Evolutionary conservation across 2,888 invertebrate species (phyloP).

Genomic region (Rhorus exstirpatorius): DNA sequence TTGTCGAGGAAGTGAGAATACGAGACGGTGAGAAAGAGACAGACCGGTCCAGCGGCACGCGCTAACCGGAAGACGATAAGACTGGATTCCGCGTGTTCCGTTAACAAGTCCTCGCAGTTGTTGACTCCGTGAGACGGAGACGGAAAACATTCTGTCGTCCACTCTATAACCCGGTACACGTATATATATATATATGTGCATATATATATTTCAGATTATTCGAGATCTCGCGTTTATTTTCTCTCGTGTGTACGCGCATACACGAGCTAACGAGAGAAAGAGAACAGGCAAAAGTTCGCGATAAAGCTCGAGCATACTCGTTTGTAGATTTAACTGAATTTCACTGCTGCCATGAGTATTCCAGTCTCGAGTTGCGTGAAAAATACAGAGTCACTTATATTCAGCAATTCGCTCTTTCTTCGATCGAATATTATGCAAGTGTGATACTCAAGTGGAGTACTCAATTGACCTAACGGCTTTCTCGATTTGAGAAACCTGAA

Average conservation of each 20-base stretch:
- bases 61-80: slow-evolving; percentile 70
- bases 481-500: neutral
- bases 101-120: slow-evolving; percentile 63
- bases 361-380: slow-evolving; percentile 1
- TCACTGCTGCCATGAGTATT: slow-evolving; percentile 25
- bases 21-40: slow-evolving; percentile 51
- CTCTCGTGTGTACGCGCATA: neutral
- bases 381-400: too few species aligned
- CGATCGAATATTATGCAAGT: too few species aligned
- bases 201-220: slow-evolving; percentile 59
- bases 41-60: slow-evolving; percentile 65
- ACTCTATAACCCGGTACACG: slow-evolving; percentile 7
- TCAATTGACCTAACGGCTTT: too few species aligned
- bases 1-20: slow-evolving; percentile 22
- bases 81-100: slow-evolving; percentile 67
- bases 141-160: neutral
- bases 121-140: slow-evolving; percentile 14
- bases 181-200: slow-evolving; percentile 20
- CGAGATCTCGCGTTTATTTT: slow-evolving; percentile 51
- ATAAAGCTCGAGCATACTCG: slow-evolving; percentile 38
- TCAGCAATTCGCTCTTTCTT: too few species aligned
- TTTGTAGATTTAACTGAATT: slow-evolving; percentile 16
- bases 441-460: too few species aligned
- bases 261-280: slow-evolving; percentile 53
- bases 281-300: slow-evolving; percentile 7